These are phyloP conservation scores for Corella eumyota DNA, from an alignment of 23 tunicate genomes.

Conservation along the genomic window DNA sequence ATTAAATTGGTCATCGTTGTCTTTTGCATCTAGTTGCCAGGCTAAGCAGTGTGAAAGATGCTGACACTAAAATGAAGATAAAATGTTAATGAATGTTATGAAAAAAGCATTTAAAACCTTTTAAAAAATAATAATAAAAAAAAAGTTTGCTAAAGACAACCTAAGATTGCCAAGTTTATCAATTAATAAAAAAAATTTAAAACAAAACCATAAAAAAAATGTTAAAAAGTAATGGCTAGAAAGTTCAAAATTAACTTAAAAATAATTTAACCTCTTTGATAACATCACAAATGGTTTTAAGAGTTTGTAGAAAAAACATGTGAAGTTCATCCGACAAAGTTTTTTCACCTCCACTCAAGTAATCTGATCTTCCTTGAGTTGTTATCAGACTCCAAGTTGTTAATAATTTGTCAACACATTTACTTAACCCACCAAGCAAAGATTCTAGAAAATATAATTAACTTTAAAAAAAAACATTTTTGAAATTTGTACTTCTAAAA, in stretches of 20 bases:
- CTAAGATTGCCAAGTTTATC: too few relatives aligned
- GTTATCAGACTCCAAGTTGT: slow-evolving; percentile 11
- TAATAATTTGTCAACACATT: slow-evolving; percentile 1
- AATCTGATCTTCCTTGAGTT: background rate
- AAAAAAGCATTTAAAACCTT: too few relatives aligned
- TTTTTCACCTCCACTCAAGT: background rate
- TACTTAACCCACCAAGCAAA: background rate
- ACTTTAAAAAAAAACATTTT: too few relatives aligned
- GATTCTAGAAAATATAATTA: too few relatives aligned
- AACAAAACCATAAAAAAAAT: too few relatives aligned
- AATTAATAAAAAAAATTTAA: too few relatives aligned
- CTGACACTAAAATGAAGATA: slow-evolving; percentile 6
- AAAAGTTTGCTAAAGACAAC: too few relatives aligned
- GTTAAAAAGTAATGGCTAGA: too few relatives aligned
- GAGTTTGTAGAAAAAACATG: slow-evolving; percentile 25
- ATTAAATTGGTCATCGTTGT: slow-evolving; percentile 3
- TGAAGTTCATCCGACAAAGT: slow-evolving; percentile 10
- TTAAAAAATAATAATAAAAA: too few relatives aligned
- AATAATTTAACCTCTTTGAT: slow-evolving; percentile 9
- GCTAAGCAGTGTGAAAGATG: slow-evolving; percentile 7
- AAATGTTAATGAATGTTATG: too few relatives aligned
- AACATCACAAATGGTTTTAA: slow-evolving; percentile 11
- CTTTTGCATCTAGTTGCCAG: slow-evolving; percentile 1
- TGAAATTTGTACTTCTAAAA: too few relatives aligned
- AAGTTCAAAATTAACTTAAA: too few relatives aligned